These are phyloP conservation scores for Eulemur macaco DNA, from an alignment of 2,113 vertebrate genomes.

Conservation along the genomic window DNA sequence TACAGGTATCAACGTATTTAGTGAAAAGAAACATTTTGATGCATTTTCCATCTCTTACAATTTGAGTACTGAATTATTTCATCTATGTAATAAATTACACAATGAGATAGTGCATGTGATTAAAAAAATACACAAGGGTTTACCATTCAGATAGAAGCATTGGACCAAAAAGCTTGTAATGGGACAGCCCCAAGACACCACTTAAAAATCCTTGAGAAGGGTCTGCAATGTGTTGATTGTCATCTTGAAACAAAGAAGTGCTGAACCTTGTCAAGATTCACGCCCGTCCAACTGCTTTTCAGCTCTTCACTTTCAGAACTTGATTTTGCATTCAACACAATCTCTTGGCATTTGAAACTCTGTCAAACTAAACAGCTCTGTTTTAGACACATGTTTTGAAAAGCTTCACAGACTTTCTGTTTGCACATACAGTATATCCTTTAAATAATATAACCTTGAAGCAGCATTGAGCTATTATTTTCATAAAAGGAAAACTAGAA, in stretches of 20 bases:
- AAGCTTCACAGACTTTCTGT: not conserved
- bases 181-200: not conserved
- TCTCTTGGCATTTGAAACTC: slow-evolving; percentile 53
- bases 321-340: slow-evolving; percentile 54
- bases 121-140: not conserved
- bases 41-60: not conserved
- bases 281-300: not conserved
- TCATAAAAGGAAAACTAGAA: slow-evolving; percentile 54
- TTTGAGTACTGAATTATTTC: slow-evolving; percentile 23
- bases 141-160: not conserved
- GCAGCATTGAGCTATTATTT: slow-evolving; percentile 55
- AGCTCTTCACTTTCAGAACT: slow-evolving; percentile 27
- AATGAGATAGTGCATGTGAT: not conserved
- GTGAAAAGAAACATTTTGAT: not conserved
- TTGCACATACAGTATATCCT: slow-evolving; percentile 53
- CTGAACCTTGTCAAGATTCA: slow-evolving; percentile 9
- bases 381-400: slow-evolving; percentile 44
- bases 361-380: slow-evolving; percentile 59
- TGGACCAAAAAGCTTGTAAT: not conserved
- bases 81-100: not conserved
- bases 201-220: not conserved
- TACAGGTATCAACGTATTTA: not conserved
- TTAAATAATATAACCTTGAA: slow-evolving; percentile 67
- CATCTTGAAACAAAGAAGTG: slow-evolving; percentile 27
- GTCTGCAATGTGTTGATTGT: not conserved